Evolutionary conservation across 1,140 invertebrate species (phyloP).

Genomic region (Asobara japonica): DNA sequence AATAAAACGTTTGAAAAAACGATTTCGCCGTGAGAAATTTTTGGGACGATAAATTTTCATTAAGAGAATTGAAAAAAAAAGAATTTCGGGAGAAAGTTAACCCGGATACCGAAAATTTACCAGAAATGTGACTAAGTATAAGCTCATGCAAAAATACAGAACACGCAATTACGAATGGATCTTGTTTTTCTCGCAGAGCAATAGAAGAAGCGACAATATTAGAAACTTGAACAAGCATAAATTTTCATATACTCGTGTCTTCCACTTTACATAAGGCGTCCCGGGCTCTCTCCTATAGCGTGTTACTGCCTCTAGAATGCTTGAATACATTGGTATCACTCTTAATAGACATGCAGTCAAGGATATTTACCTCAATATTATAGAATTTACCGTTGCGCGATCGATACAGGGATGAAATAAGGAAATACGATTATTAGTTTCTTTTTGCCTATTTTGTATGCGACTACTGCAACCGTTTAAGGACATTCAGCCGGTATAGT

Average conservation of each 20-base stretch:
- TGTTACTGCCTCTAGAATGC: constrained; percentile 56
- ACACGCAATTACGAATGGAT: too few species aligned
- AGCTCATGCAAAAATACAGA: background rate
- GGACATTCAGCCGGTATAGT: too few species aligned
- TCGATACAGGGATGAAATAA: background rate
- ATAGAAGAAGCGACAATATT: constrained; percentile 37
- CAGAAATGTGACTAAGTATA: too few species aligned
- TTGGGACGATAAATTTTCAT: too few species aligned
- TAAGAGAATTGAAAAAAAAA: too few species aligned
- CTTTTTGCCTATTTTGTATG: background rate
- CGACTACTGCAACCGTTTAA: too few species aligned
- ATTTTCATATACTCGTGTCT: constrained; percentile 56
- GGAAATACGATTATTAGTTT: background rate
- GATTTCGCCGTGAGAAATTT: too few species aligned
- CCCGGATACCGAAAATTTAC: too few species aligned
- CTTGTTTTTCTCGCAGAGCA: too few species aligned
- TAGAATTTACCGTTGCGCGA: constrained; percentile 43
- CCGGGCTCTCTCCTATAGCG: constrained; percentile 40
- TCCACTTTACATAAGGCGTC: constrained; percentile 62
- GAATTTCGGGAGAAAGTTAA: too few species aligned
- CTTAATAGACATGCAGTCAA: constrained; percentile 59
- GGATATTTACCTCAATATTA: constrained; percentile 64
- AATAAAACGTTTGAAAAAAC: too few species aligned
- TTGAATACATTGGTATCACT: constrained; percentile 55
- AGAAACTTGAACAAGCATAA: constrained; percentile 53